Conservation (phyloP, 2,113 vertebrate genomes). For the Cacatua alba region DNA sequence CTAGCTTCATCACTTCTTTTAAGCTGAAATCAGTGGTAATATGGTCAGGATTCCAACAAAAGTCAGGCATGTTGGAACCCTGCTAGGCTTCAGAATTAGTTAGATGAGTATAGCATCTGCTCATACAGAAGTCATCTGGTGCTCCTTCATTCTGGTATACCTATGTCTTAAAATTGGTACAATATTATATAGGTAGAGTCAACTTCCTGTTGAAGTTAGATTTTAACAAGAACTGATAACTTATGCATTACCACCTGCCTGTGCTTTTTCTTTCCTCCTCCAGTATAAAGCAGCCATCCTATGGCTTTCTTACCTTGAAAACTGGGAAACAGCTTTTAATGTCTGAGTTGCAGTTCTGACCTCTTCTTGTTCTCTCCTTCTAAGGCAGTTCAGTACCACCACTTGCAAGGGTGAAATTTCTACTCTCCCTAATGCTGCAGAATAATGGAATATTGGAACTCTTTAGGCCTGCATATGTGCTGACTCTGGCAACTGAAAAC, state of each 20-base stretch:
- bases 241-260: background rate
- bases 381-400: background rate
- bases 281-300: background rate
- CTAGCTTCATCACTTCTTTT: background rate
- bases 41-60: background rate
- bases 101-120: background rate
- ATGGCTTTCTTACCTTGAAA: background rate
- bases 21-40: background rate
- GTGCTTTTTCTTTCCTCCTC: background rate
- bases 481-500: background rate
- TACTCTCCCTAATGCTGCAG: background rate
- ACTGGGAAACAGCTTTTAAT: background rate
- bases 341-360: background rate
- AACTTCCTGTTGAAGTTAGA: background rate
- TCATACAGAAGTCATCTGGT: background rate
- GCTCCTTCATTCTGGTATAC: background rate
- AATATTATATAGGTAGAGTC: background rate
- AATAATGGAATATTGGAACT: background rate
- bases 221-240: background rate
- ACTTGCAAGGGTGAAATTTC: background rate
- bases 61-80: background rate
- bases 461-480: background rate
- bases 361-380: background rate
- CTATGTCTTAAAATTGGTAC: background rate
- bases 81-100: background rate